Evolutionary conservation across 2,113 vertebrate species (phyloP).

Genomic region (Melanocharis versteri): DNA sequence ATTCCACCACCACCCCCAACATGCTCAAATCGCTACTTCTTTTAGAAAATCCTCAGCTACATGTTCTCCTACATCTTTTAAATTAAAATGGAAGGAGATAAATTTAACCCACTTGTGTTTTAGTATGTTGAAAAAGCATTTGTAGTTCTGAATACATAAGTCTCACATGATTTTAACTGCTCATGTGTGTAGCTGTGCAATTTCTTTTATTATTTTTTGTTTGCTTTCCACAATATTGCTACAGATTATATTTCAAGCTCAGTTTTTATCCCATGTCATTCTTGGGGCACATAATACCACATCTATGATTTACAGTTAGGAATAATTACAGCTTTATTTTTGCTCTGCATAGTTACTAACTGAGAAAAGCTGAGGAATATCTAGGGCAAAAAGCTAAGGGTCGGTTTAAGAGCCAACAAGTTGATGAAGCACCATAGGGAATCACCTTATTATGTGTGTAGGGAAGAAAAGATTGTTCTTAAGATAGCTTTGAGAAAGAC

Average conservation of each 20-base stretch:
- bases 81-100: constrained; percentile 57
- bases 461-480: neutral
- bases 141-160: neutral
- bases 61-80: constrained; percentile 53
- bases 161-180: constrained; percentile 38
- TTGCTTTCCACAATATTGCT: neutral
- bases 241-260: neutral
- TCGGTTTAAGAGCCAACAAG: neutral
- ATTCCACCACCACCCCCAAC: constrained; percentile 50
- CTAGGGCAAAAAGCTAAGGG: neutral
- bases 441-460: neutral
- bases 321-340: neutral
- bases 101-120: constrained; percentile 50
- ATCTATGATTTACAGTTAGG: neutral
- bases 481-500: neutral
- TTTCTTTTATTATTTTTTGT: constrained; percentile 23
- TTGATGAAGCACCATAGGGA: neutral
- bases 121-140: constrained; percentile 37
- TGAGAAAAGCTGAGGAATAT: neutral
- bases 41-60: constrained; percentile 53
- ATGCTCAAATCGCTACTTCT: constrained; percentile 23
- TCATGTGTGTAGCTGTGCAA: neutral
- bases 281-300: neutral
- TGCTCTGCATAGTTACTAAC: constrained; percentile 4
- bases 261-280: neutral